Evolutionary conservation across 2,113 vertebrate genomes (phyloP).

Genomic region (Athene cunicularia): DNA sequence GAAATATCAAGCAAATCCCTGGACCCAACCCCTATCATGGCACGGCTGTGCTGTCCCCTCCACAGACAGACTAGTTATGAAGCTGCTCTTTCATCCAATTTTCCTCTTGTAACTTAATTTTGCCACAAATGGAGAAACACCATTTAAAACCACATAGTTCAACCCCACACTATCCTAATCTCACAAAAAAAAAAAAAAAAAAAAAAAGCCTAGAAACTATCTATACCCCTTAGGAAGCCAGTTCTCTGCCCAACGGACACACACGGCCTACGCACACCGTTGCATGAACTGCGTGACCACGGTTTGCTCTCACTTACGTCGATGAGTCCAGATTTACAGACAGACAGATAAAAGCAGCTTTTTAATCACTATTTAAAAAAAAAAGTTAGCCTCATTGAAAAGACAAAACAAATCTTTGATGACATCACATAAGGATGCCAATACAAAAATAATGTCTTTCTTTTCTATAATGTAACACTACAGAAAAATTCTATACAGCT

Average conservation of each 20-base stretch:
- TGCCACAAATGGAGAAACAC: background rate
- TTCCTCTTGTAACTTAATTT: background rate
- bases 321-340: background rate
- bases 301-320: background rate
- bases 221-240: background rate
- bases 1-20: background rate
- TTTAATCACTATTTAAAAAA: background rate
- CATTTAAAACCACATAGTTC: background rate
- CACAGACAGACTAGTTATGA: background rate
- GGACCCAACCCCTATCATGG: background rate
- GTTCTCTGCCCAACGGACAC: background rate
- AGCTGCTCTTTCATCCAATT: background rate
- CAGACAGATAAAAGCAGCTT: background rate
- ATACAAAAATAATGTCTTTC: background rate
- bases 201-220: background rate
- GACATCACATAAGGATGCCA: background rate
- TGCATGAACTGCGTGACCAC: background rate
- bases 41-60: background rate
- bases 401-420: background rate
- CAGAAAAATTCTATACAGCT: background rate
- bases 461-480: accelerated
- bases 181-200: no score
- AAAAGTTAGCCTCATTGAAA: background rate
- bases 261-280: accelerated
- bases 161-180: background rate